A percentile compares a stretch with the other conserved stretches of the same genome.
These are phyloP conservation scores for Tragopan temminckii DNA, from an alignment of 2,797 vertebrate genomes.

Conservation along the genomic window DNA sequence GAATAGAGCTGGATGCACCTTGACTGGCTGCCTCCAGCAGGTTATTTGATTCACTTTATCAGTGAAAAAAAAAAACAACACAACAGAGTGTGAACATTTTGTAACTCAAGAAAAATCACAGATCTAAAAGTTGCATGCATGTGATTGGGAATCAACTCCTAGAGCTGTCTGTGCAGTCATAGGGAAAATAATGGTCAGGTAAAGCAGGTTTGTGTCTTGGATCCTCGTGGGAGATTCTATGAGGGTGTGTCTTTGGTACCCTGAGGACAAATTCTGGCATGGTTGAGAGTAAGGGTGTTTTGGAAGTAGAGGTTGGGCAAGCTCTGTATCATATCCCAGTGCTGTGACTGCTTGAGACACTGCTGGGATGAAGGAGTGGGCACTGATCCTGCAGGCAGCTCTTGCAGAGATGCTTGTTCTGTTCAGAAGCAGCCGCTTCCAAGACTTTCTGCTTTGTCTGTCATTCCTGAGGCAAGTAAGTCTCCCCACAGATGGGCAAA, in stretches of 20 bases:
- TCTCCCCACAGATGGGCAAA: background rate
- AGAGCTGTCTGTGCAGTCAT: background rate
- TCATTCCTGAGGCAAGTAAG: background rate
- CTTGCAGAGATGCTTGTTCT: background rate
- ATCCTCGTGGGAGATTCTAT: background rate
- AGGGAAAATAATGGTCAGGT: background rate
- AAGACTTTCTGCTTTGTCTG: background rate
- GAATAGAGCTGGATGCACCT: conserved; percentile 85
- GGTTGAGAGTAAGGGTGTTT: background rate
- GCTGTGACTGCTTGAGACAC: background rate
- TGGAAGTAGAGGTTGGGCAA: background rate
- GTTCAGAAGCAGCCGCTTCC: background rate
- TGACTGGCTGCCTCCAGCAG: conserved; percentile 88
- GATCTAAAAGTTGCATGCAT: background rate
- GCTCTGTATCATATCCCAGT: background rate
- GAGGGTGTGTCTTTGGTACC: background rate
- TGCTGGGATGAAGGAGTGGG: background rate
- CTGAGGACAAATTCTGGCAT: background rate
- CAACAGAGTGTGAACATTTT: background rate
- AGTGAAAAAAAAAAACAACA: conserved; percentile 8
- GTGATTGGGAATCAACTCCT: background rate
- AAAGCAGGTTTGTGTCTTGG: background rate
- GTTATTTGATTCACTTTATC: conserved; percentile 83
- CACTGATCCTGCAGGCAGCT: background rate
- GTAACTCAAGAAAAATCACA: background rate